Base-by-base conservation (phyloP, 53 echinoderm and acorn worm genomes). In the Henricia sp. region DNA sequence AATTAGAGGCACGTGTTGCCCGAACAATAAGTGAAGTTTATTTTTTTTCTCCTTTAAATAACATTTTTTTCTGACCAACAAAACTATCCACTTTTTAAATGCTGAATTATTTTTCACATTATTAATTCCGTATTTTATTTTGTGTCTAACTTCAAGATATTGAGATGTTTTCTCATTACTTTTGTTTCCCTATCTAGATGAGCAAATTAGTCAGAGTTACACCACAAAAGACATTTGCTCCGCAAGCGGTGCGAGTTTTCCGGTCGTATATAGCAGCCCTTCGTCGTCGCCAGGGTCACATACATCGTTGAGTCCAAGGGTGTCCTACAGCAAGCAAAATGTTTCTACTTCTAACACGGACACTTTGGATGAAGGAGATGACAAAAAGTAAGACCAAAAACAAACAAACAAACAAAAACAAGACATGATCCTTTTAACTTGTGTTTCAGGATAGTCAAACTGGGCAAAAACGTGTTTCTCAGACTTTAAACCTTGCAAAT, bases 331-430 rank as follows among this genome's bases (percentile, higher is more conserved):
- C 29, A 42, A 30, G 24, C 78, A 78, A n/a, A 9, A 9, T 10
- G 4, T 52, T 1, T 51, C 53, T 3, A 72, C 52, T 1, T 72
- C 72, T 35, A 72, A 72, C 52, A 72, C 72, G 2, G 72, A 72
- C 72, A 72, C 72, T 6, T 72, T 72, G 2, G 78, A 64, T 27
- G 78, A 78, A 64, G 78, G 46, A 4, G 78, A 78, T n/a, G 78
- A 78, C 48, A 78, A 78, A 64, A 64, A 64, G 78, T 78, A 64
- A 1, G 48, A n/a, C 6, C 14, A 27, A 50, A n/a, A n/a, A n/a
- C n/a, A n/a, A n/a, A n/a, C n/a, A 36, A 35, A 16, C 19, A 36
- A n/a, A n/a, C n/a, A n/a, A n/a, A n/a, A n/a, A n/a, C n/a, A n/a
- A n/a, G n/a, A n/a, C n/a, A n/a, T n/a, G n/a, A n/a, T n/a, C n/a